Percentiles rank a stretch among this genome's conserved stretches.
phyloP scores from a whole-genome alignment of 2,797 vertebrate species.

The Sebastes hopkinsi region DNA sequence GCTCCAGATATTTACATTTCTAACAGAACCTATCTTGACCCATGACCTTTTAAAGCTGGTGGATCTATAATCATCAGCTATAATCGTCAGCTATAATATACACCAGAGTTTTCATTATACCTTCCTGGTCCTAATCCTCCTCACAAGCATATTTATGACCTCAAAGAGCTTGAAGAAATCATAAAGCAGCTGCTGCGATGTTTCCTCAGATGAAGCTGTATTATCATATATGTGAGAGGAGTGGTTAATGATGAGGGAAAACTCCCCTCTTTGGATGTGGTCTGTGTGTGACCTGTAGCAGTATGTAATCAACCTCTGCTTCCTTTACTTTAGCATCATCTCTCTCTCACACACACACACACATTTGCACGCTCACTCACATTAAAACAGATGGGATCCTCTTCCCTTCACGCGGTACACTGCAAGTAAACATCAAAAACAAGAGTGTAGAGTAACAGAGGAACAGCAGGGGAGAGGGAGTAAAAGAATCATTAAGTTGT shows the following conservation, averaged over 20 bases:
- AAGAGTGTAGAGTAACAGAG: neutral
- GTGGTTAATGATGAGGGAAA: conserved; percentile 13
- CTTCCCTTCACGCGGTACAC: neutral
- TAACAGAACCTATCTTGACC: neutral
- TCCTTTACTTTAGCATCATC: conserved; percentile 28
- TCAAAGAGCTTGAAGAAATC: neutral
- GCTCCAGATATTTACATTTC: neutral
- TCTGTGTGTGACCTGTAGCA: conserved; percentile 5
- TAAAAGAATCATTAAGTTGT: neutral
- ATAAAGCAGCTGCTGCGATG: neutral
- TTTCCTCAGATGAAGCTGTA: neutral
- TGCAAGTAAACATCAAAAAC: neutral
- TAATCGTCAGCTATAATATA: neutral
- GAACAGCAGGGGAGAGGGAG: neutral
- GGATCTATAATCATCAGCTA: neutral
- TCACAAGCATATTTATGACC: neutral
- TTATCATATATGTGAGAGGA: neutral
- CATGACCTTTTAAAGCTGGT: neutral
- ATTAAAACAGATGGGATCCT: conserved; percentile 32
- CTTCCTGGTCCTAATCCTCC: neutral
- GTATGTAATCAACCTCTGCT: conserved; percentile 30
- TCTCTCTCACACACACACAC: neutral
- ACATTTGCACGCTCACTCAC: neutral
- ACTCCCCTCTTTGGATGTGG: neutral
- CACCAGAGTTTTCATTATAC: neutral